A percentile compares a stretch with the other conserved stretches of the same genome.
Evolutionary conservation across 2,797 vertebrate genomes (phyloP).

Genomic region (Brachyalestes nurse): DNA sequence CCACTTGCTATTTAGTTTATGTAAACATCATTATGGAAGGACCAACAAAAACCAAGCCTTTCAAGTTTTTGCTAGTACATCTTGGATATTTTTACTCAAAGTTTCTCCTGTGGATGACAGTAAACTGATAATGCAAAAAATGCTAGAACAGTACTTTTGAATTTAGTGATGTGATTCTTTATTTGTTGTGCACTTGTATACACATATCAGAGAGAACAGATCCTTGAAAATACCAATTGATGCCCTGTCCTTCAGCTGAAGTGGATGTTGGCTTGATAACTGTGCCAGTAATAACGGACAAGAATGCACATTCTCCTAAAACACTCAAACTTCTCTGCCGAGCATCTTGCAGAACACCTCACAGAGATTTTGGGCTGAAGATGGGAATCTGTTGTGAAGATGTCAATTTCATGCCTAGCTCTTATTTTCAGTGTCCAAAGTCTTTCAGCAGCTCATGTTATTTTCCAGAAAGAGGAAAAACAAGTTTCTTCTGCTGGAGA

Average conservation of each 20-base stretch:
- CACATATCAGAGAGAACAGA: no score
- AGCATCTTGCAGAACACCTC: not conserved
- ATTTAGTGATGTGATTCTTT: no score
- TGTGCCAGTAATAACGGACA: not conserved
- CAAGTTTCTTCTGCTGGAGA: slow-evolving; percentile 23
- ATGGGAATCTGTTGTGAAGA: not conserved
- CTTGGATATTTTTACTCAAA: no score
- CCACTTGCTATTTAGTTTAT: no score
- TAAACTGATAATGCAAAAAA: no score
- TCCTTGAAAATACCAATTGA: not conserved
- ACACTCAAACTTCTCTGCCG: not conserved
- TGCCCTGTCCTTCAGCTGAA: not conserved
- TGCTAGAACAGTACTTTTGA: no score
- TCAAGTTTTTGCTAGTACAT: no score
- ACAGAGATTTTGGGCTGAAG: not conserved
- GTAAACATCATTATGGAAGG: no score
- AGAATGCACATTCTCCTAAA: not conserved
- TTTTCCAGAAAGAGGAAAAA: not conserved
- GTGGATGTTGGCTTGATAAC: not conserved
- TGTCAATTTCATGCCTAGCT: not conserved
- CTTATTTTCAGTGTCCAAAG: not conserved
- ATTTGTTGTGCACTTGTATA: no score
- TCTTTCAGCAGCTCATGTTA: not conserved
- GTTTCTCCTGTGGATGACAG: no score
- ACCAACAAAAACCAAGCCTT: no score